Percentiles rank a stretch among this genome's conserved stretches.
phyloP scores from a whole-genome alignment of 2,113 vertebrate species.

The Procavia capensis region DNA sequence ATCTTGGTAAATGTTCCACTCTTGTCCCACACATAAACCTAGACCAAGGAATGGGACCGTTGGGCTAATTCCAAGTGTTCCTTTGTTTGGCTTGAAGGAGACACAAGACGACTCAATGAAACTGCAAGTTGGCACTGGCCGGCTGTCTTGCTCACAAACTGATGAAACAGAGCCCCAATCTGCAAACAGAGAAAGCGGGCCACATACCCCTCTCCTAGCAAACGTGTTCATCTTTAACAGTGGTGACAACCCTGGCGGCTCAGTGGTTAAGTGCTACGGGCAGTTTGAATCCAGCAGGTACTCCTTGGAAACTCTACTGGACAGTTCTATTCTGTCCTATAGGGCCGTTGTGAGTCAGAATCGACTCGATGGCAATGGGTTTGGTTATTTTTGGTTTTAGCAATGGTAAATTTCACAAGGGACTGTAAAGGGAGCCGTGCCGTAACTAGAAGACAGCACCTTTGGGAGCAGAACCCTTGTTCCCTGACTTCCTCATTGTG shows the following conservation, averaged over 20 bases:
- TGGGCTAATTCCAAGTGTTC: neutral
- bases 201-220: constrained; percentile 29
- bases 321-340: too few relatives aligned
- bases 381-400: too few relatives aligned
- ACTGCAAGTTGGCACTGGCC: constrained; percentile 15
- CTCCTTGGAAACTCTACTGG: too few relatives aligned
- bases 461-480: constrained; percentile 71
- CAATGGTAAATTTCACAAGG: constrained; percentile 41
- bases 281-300: too few relatives aligned
- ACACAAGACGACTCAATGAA: neutral
- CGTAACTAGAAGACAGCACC: constrained; percentile 75
- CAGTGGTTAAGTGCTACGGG: too few relatives aligned
- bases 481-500: constrained; percentile 45
- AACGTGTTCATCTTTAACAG: constrained; percentile 32
- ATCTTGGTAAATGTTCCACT: constrained; percentile 35
- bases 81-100: neutral
- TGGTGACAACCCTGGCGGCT: too few relatives aligned
- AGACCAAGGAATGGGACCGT: constrained; percentile 44
- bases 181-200: neutral
- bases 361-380: too few relatives aligned
- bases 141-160: neutral
- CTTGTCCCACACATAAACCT: constrained; percentile 30
- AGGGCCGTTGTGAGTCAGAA: too few relatives aligned
- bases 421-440: constrained; percentile 59
- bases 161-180: neutral